Percentiles rank a stretch among this genome's conserved stretches.
phyloP scores from a whole-genome alignment of 2,113 vertebrate species.

The Argyrosomus japonicus region DNA sequence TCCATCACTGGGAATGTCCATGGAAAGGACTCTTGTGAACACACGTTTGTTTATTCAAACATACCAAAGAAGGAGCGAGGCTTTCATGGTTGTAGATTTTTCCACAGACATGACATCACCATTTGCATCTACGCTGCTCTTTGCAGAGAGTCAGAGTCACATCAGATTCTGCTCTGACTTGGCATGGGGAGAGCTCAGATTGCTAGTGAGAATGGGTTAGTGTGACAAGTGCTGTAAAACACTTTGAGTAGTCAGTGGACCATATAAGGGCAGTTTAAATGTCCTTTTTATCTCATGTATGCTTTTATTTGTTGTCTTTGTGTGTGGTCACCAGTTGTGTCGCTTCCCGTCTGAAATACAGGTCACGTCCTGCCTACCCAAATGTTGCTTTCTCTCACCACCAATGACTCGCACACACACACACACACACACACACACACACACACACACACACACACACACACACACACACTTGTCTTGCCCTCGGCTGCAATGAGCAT shows the following conservation, averaged over 20 bases:
- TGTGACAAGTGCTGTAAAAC: too few relatives aligned
- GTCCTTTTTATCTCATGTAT: too few relatives aligned
- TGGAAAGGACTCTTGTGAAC: background rate
- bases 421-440: conserved; percentile 28
- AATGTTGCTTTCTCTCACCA: conserved; percentile 71
- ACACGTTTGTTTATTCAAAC: too few relatives aligned
- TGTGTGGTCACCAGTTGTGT: conserved; percentile 48
- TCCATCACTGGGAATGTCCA: background rate
- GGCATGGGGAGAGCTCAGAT: too few relatives aligned
- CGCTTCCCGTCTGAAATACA: conserved; percentile 44
- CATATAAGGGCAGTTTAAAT: too few relatives aligned
- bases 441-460: conserved; percentile 29
- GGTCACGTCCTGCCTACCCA: conserved; percentile 70
- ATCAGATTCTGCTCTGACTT: too few relatives aligned
- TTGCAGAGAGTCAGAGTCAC: too few relatives aligned
- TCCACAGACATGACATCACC: background rate
- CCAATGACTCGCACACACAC: conserved; percentile 55
- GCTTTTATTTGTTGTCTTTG: background rate
- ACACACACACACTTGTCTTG: conserved; percentile 56
- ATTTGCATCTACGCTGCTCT: too few relatives aligned
- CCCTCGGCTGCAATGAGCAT: conserved; percentile 69
- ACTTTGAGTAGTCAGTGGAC: too few relatives aligned
- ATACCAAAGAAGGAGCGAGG: too few relatives aligned
- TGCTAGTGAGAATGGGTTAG: too few relatives aligned
- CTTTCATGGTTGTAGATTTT: too few relatives aligned